Evolutionary conservation across 2,888 invertebrate genomes (phyloP).

Genomic region (Koerneria pararmatus): DNA sequence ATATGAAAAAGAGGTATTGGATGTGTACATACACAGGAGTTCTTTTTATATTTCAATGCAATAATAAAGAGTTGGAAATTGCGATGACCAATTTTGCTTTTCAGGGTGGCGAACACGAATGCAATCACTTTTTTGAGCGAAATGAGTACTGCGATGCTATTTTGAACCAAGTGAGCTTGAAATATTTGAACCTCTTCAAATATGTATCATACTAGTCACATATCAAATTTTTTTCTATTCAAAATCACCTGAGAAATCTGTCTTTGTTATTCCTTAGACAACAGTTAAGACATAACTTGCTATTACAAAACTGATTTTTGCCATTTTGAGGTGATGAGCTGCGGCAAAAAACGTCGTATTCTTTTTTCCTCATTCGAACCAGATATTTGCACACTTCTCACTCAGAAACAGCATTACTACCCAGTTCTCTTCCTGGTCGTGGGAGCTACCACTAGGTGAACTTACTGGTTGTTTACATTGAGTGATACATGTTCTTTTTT

Average conservation of each 20-base stretch:
- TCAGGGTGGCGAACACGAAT: constrained; percentile 62
- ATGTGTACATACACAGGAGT: neutral
- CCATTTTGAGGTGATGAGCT: constrained; percentile 69
- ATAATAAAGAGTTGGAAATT: neutral
- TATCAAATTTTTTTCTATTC: no score
- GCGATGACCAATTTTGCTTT: constrained; percentile 9
- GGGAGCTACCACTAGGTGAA: constrained; percentile 69
- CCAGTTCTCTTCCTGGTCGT: constrained; percentile 92
- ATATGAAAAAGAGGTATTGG: constrained; percentile 1
- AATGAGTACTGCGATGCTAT: constrained; percentile 86
- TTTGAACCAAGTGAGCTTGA: constrained; percentile 66
- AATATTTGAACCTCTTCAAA: no score
- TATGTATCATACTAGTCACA: no score
- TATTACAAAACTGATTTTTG: no score
- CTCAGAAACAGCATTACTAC: constrained; percentile 89
- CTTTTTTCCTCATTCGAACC: constrained; percentile 95
- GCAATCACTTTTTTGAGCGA: constrained; percentile 69
- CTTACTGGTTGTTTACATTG: no score
- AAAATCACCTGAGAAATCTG: no score
- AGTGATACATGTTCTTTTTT: no score
- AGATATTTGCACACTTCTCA: constrained; percentile 83
- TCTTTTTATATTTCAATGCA: neutral
- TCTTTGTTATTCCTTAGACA: no score
- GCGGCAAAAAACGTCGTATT: constrained; percentile 77
- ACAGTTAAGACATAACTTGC: no score